Base-by-base conservation (phyloP, 1,140 invertebrate species). In the Euschistus heros region DNA sequence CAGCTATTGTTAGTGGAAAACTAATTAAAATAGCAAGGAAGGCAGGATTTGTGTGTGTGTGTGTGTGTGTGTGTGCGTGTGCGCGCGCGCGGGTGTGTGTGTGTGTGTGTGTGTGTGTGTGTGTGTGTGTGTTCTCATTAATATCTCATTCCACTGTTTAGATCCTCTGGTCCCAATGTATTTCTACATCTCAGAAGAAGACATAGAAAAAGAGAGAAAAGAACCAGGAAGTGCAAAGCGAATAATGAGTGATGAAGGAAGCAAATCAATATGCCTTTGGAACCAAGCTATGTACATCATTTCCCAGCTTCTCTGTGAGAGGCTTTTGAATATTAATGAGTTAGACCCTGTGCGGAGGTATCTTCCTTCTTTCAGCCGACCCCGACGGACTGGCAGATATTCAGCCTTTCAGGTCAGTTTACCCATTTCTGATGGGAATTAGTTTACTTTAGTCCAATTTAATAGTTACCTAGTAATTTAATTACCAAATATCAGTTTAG, bases 331-430 rank as follows among this genome's bases (percentile, higher is more conserved):
- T 73, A 86, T 97, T 15, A 97, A 94, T 73, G 96, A 98, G 78
- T 77, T 99, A 54, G 97, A 99, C 79, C 92, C 94, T 1, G 92
- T 98, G 66, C 79, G 94, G 65, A 81, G 97, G 50, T 96, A 98
- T 79, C 79, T 98, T 63, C 95, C 96, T 2, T 97, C 94, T 0
- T 95, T 94, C 73, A 96, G 96, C 75, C 79, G 96, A 61, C 96
- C 96, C 0, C 79, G 91, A 55, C 86, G 87, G 73, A 92, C 86
- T 52, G 92, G 91, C 62, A 80, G 94, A 66, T 97, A 98, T 78
- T 97, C 94, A 0, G 92, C 94, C 47, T 98, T 98, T 79, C 93
- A 98, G 84, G 94, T 97, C 77, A 74, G 73, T 30, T 30, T 4
- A 30, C 3, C 27, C 7, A 30, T 30, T 30, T 30, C 27, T 2